Evolutionary conservation across 1,140 invertebrate genomes (phyloP).

Genomic region (Pseudachorutes palmiensis): DNA sequence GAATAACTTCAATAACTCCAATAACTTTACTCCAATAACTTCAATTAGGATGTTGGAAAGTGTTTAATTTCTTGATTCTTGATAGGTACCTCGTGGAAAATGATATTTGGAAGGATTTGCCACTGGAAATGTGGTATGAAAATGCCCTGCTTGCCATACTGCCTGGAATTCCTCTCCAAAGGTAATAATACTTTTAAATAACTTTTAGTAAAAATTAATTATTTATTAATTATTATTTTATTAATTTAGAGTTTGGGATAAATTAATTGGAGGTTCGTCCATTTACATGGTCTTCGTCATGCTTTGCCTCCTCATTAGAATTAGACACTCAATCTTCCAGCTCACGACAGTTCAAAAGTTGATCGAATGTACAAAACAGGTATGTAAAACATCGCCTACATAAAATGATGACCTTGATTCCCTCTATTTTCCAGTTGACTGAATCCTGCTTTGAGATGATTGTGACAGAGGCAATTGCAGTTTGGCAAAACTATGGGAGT

Average conservation of each 20-base stretch:
- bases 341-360: background rate
- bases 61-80: no score
- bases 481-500: constrained; percentile 10
- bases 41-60: no score
- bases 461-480: background rate
- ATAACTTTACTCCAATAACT: no score
- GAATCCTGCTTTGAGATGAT: background rate
- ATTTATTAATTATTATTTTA: constrained; percentile 33
- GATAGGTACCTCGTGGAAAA: constrained; percentile 27
- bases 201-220: constrained; percentile 10
- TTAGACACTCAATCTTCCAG: constrained; percentile 2
- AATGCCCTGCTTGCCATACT: constrained; percentile 70
- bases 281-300: constrained; percentile 71
- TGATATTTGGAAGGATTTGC: constrained; percentile 43
- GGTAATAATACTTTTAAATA: constrained; percentile 47
- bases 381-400: no score
- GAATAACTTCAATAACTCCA: no score
- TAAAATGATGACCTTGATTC: no score
- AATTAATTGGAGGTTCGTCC: constrained; percentile 70
- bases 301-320: constrained; percentile 40
- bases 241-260: constrained; percentile 80
- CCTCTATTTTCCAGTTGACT: background rate
- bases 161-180: constrained; percentile 63
- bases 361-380: constrained; percentile 3
- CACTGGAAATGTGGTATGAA: constrained; percentile 65